A percentile compares a stretch with the other conserved stretches of the same genome.
These are phyloP conservation scores for Drosophila truncata DNA, from an alignment of 1,140 invertebrate species.

Conservation along the genomic window DNA sequence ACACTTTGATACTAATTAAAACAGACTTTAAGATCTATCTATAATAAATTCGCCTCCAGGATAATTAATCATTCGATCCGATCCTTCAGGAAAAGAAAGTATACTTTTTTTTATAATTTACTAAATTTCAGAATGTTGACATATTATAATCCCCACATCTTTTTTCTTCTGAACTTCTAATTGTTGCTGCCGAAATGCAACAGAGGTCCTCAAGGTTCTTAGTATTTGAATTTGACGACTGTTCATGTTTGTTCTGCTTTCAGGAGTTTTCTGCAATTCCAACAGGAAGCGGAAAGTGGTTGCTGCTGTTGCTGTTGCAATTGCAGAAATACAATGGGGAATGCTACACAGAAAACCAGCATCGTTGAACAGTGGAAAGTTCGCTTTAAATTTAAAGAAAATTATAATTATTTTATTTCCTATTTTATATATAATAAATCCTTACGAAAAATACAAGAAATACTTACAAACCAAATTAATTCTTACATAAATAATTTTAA, in stretches of 20 bases:
- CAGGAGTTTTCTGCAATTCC: slow-evolving; percentile 61
- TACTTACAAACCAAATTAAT: too few relatives aligned
- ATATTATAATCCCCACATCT: slow-evolving; percentile 1
- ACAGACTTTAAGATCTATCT: not conserved
- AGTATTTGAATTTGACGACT: slow-evolving; percentile 58
- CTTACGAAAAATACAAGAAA: not conserved
- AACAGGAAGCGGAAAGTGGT: slow-evolving; percentile 73
- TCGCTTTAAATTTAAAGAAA: not conserved
- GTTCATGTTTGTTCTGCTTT: slow-evolving; percentile 30
- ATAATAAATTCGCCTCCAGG: not conserved
- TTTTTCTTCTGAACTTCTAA: slow-evolving; percentile 10
- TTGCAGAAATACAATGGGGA: slow-evolving; percentile 43
- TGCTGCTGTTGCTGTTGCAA: slow-evolving; percentile 45
- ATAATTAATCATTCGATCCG: not conserved
- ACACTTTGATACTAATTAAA: too few relatives aligned
- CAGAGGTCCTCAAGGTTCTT: slow-evolving; percentile 28
- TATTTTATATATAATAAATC: not conserved
- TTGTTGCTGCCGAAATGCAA: slow-evolving; percentile 45
- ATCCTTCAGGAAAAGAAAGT: not conserved
- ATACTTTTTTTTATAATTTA: too few relatives aligned
- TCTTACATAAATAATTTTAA: too few relatives aligned
- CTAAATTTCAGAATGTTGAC: slow-evolving; percentile 25
- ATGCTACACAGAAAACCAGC: not conserved
- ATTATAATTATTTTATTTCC: not conserved
- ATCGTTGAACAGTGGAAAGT: slow-evolving; percentile 7